These are phyloP conservation scores for Temnopleurus reevesii DNA, from an alignment of 53 echinoderm and acorn worm species.

Conservation along the genomic window DNA sequence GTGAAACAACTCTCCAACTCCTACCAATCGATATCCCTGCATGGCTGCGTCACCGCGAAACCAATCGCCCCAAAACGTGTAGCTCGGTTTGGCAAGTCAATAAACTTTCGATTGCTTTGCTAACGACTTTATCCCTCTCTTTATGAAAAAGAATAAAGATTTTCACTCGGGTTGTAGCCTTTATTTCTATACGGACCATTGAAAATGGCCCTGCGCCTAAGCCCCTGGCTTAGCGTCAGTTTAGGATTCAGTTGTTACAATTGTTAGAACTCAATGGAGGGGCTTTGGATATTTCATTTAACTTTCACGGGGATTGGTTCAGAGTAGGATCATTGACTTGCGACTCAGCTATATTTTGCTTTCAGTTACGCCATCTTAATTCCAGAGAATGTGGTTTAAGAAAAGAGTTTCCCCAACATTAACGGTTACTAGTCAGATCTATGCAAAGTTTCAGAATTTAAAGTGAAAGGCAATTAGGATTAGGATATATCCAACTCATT, in stretches of 20 bases:
- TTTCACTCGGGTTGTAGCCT: background rate
- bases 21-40: slow-evolving; percentile 30
- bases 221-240: background rate
- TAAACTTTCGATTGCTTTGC: slow-evolving; percentile 48
- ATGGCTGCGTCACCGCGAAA: slow-evolving; percentile 9
- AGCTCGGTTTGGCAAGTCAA: background rate
- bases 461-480: no score
- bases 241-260: slow-evolving; percentile 12
- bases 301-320: slow-evolving; percentile 15
- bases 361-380: background rate
- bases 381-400: background rate
- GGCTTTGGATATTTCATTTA: slow-evolving; percentile 12
- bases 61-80: background rate
- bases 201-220: background rate
- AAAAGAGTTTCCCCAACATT: no score
- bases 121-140: slow-evolving; percentile 16
- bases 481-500: no score
- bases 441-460: no score
- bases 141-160: background rate
- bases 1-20: background rate
- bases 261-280: background rate
- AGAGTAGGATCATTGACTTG: background rate
- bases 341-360: background rate
- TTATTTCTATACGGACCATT: background rate
- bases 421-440: background rate